A percentile compares a stretch with the other conserved stretches of the same genome.
Evolutionary conservation across 2,888 invertebrate species (phyloP).

Genomic region (Neuroscelio doddi): DNA sequence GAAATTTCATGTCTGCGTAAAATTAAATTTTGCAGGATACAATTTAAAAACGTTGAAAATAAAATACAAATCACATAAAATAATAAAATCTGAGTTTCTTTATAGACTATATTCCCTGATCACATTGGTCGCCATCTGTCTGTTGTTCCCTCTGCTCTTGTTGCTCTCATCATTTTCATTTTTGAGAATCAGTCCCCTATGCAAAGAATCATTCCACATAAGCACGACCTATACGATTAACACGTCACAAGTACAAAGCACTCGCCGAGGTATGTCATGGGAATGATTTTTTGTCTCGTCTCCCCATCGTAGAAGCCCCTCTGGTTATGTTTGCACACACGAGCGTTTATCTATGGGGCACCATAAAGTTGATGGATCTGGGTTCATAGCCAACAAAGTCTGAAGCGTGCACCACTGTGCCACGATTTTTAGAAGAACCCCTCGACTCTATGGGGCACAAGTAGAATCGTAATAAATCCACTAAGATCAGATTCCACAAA

Average conservation of each 20-base stretch:
- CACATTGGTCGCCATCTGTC: too few relatives aligned
- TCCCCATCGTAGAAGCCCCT: slow-evolving; percentile 44
- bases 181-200: too few relatives aligned
- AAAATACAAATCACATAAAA: too few relatives aligned
- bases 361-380: slow-evolving; percentile 45
- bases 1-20: too few relatives aligned
- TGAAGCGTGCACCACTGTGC: slow-evolving; percentile 5
- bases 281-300: slow-evolving; percentile 55
- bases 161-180: too few relatives aligned
- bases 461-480: slow-evolving; percentile 35
- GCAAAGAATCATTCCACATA: too few relatives aligned
- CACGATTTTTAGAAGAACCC: too few relatives aligned
- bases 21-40: too few relatives aligned
- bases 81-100: too few relatives aligned
- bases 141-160: too few relatives aligned
- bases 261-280: slow-evolving; percentile 56
- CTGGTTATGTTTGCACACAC: slow-evolving; percentile 61
- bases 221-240: slow-evolving; percentile 62
- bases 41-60: too few relatives aligned
- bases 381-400: slow-evolving; percentile 9
- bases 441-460: slow-evolving; percentile 3
- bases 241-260: slow-evolving; percentile 63
- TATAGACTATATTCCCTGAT: too few relatives aligned
- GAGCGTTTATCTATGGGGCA: slow-evolving; percentile 58
- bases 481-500: slow-evolving; percentile 48